Percentiles rank a stretch among this genome's conserved stretches.
phyloP scores from a whole-genome alignment of 2,797 vertebrate genomes.

The Helarctos malayanus region DNA sequence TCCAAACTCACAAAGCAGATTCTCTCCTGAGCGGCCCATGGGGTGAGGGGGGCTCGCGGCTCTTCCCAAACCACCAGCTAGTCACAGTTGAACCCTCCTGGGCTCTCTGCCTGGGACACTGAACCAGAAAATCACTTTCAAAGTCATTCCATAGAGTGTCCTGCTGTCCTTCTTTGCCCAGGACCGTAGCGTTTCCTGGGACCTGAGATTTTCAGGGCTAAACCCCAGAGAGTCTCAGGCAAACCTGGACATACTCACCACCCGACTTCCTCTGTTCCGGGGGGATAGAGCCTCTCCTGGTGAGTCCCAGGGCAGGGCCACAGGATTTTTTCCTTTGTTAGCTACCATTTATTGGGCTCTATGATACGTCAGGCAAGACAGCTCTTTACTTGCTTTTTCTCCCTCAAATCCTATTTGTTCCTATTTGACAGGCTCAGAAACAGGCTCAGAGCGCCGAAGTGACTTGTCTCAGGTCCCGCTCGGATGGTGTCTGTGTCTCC shows the following conservation, averaged over 20 bases:
- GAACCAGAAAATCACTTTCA: constrained; percentile 68
- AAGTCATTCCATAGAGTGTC: neutral
- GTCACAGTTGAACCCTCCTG: constrained; percentile 78
- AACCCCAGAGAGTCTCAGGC: neutral
- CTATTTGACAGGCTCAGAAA: neutral
- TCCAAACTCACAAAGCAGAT: constrained; percentile 88
- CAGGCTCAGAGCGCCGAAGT: neutral
- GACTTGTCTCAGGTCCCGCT: neutral
- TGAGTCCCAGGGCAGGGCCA: neutral
- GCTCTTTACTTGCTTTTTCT: neutral
- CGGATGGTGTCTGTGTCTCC: accelerated
- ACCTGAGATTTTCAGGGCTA: neutral
- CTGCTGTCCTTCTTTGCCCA: neutral
- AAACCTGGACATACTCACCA: accelerated
- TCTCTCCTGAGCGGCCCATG: constrained; percentile 86
- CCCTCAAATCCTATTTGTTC: accelerated
- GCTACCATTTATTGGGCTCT: neutral
- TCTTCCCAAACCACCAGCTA: constrained; percentile 81
- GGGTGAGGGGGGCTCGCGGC: constrained; percentile 83
- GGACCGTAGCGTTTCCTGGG: neutral
- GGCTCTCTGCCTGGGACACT: constrained; percentile 64
- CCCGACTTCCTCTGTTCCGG: neutral
- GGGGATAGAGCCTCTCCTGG: neutral
- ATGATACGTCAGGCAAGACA: too few species aligned
- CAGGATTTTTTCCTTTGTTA: accelerated